phyloP scores from a whole-genome alignment of 2,113 vertebrate species.

The Sminthopsis crassicaudata region DNA sequence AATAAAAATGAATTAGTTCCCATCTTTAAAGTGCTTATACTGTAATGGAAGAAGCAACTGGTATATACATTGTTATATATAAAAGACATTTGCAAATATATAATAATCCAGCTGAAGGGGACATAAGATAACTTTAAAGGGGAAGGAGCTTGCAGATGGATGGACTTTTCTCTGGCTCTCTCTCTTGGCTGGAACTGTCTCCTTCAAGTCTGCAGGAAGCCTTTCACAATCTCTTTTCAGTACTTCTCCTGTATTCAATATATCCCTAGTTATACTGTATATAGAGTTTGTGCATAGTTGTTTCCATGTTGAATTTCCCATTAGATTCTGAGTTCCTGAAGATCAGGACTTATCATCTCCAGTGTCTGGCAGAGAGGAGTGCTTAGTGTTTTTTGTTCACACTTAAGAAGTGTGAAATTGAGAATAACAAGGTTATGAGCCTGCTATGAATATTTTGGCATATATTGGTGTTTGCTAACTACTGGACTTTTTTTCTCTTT shows the following conservation, averaged over 20 bases:
- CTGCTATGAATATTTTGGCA: not conserved
- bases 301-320: not conserved
- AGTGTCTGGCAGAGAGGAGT: not conserved
- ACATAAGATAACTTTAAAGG: not conserved
- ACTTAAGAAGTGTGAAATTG: not conserved
- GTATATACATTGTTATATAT: not conserved
- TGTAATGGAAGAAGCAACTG: not conserved
- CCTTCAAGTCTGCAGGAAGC: not conserved
- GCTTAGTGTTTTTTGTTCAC: not conserved
- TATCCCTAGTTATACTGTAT: not conserved
- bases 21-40: not conserved
- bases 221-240: not conserved
- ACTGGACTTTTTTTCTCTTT: not conserved
- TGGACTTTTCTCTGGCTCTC: not conserved
- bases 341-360: not conserved
- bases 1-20: not conserved
- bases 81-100: not conserved
- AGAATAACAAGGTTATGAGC: not conserved
- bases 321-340: not conserved
- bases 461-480: not conserved
- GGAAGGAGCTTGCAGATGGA: not conserved
- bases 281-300: not conserved
- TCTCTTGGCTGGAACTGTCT: too few relatives aligned
- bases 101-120: not conserved
- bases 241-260: not conserved